Evolutionary conservation across 2,797 vertebrate species (phyloP).

Genomic region (Tragopan temminckii): DNA sequence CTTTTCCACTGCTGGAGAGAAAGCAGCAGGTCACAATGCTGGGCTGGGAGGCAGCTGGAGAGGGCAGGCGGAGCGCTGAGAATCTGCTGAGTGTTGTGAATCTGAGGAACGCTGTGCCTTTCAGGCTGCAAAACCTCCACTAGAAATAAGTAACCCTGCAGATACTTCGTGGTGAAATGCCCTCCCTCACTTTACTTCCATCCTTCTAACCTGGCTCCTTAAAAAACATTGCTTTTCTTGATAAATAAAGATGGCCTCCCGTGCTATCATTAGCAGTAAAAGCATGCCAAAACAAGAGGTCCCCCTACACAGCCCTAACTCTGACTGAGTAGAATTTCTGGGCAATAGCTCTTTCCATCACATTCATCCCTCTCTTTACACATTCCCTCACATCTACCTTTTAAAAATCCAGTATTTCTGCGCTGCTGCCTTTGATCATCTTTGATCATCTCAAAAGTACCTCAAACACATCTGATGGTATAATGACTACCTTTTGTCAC

Average conservation of each 20-base stretch:
- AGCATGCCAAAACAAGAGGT: background rate
- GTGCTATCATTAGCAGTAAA: background rate
- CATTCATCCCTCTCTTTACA: conserved; percentile 1
- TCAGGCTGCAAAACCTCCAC: background rate
- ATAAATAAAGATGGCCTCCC: background rate
- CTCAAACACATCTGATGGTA: background rate
- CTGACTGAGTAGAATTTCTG: background rate
- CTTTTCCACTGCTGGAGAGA: background rate
- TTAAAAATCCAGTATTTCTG: conserved; percentile 18
- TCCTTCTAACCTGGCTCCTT: background rate
- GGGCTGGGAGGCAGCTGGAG: background rate
- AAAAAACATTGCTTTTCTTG: background rate
- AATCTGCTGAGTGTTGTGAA: background rate
- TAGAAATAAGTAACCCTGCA: background rate
- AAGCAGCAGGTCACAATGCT: background rate
- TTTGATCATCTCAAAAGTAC: background rate
- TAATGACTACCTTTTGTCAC: conserved; percentile 47
- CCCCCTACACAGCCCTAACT: background rate
- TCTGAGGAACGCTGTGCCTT: background rate
- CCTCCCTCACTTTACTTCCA: background rate
- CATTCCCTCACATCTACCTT: background rate
- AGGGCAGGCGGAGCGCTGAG: background rate
- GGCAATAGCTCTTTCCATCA: background rate
- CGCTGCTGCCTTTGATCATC: background rate
- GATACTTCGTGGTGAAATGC: background rate